A percentile compares a stretch with the other conserved stretches of the same genome.
phyloP scores from a whole-genome alignment of 2,113 vertebrate genomes.

The Dicrurus megarhynchus region DNA sequence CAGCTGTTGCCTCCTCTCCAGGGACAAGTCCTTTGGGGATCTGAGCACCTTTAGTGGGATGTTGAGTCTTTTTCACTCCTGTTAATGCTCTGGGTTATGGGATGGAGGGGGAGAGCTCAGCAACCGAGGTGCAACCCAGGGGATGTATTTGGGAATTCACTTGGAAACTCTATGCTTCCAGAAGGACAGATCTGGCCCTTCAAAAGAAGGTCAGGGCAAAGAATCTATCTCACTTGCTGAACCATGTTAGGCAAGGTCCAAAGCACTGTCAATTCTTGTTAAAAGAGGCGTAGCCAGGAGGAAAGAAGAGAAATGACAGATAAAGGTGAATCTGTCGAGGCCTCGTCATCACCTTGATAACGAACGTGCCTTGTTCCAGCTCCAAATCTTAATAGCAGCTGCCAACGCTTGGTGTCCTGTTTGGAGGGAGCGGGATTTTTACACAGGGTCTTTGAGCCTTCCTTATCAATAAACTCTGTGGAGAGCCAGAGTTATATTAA shows the following conservation, averaged over 20 bases:
- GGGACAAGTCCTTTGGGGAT: not conserved
- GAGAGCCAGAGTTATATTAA: not conserved
- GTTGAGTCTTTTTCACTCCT: not conserved
- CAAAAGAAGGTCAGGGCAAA: not conserved
- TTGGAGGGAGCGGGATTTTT: not conserved
- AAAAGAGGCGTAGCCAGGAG: not conserved
- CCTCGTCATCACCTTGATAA: not conserved
- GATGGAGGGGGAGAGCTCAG: not conserved
- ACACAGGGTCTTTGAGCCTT: not conserved
- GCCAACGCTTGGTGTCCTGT: accelerated
- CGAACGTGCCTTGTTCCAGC: not conserved
- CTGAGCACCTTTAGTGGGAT: not conserved
- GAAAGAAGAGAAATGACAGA: not conserved
- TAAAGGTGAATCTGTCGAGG: not conserved
- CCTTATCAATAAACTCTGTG: not conserved
- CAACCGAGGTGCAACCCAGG: not conserved
- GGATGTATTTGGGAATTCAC: not conserved
- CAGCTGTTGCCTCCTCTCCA: not conserved
- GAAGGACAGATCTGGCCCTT: not conserved
- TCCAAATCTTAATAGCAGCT: not conserved
- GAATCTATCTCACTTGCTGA: not conserved
- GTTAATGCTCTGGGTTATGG: not conserved
- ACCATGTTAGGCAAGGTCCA: not conserved
- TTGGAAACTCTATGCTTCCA: accelerated
- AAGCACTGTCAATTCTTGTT: not conserved